Evolutionary conservation across 2,113 vertebrate genomes (phyloP).

Genomic region (Nestor notabilis): DNA sequence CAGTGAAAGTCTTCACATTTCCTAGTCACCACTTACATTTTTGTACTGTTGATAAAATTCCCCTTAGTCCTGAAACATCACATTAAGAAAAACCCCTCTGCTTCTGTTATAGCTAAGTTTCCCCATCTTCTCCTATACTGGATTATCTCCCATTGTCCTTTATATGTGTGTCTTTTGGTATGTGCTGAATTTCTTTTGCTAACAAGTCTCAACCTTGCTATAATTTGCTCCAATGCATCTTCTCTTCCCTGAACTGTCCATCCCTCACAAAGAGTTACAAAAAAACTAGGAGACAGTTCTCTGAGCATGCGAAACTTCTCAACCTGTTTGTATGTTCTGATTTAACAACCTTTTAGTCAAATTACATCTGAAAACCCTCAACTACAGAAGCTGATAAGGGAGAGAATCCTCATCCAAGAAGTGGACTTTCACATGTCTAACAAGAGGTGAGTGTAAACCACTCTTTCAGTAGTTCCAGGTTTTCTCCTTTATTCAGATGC

Average conservation of each 20-base stretch:
- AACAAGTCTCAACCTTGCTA: not conserved
- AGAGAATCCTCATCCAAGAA: not conserved
- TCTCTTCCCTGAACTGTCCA: not conserved
- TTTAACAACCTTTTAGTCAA: not conserved
- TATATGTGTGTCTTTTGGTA: not conserved
- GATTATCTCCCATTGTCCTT: not conserved
- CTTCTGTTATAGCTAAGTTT: not conserved
- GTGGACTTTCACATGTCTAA: not conserved
- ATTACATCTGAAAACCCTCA: not conserved
- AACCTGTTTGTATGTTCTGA: not conserved
- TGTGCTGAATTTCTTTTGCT: accelerated
- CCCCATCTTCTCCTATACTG: not conserved
- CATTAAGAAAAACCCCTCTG: not conserved
- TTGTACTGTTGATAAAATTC: not conserved
- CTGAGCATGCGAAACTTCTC: not conserved
- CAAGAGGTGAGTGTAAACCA: not conserved
- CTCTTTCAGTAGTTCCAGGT: not conserved
- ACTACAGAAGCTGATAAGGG: not conserved
- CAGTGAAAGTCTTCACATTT: not conserved
- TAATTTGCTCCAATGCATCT: not conserved
- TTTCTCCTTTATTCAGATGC: not conserved
- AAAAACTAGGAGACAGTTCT: not conserved
- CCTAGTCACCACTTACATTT: not conserved
- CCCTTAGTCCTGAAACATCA: not conserved
- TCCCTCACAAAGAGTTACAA: not conserved